Evolutionary conservation across 1,140 invertebrate species (phyloP).

Genomic region (Hetaerina americana): DNA sequence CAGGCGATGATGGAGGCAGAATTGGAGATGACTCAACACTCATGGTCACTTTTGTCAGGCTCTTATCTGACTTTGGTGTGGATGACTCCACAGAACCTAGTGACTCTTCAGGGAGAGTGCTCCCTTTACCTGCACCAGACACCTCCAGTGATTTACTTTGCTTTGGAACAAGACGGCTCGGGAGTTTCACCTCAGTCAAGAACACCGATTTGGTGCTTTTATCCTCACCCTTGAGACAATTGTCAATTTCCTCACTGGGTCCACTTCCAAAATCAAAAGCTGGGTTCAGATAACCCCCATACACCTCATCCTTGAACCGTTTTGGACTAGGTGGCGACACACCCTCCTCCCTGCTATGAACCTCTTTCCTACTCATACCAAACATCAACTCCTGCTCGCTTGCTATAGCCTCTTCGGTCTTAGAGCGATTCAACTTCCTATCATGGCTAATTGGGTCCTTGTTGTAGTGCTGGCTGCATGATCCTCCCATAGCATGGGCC

Average conservation of each 20-base stretch:
- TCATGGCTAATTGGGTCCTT: no score
- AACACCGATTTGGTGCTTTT: not conserved
- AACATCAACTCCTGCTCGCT: not conserved
- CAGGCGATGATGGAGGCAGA: not conserved
- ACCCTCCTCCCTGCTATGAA: not conserved
- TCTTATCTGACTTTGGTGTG: conserved; percentile 14
- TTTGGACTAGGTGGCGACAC: not conserved
- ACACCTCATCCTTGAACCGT: not conserved
- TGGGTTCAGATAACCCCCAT: conserved; percentile 29
- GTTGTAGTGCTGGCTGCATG: not conserved
- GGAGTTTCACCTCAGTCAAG: not conserved
- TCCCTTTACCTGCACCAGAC: no score
- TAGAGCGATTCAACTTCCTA: no score
- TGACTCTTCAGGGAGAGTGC: not conserved
- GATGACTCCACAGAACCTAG: not conserved
- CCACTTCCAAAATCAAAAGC: conserved; percentile 22
- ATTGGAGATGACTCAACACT: not conserved
- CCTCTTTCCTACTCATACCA: not conserved
- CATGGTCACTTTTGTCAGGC: not conserved
- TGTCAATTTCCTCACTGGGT: not conserved
- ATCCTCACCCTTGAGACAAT: not conserved
- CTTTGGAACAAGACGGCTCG: no score
- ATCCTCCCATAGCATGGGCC: not conserved
- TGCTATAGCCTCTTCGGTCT: conserved; percentile 17
- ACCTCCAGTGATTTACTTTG: no score